Percentiles rank a stretch among this genome's conserved stretches.
phyloP scores from a whole-genome alignment of 2,113 vertebrate genomes.

The Triplophysa siluroides region DNA sequence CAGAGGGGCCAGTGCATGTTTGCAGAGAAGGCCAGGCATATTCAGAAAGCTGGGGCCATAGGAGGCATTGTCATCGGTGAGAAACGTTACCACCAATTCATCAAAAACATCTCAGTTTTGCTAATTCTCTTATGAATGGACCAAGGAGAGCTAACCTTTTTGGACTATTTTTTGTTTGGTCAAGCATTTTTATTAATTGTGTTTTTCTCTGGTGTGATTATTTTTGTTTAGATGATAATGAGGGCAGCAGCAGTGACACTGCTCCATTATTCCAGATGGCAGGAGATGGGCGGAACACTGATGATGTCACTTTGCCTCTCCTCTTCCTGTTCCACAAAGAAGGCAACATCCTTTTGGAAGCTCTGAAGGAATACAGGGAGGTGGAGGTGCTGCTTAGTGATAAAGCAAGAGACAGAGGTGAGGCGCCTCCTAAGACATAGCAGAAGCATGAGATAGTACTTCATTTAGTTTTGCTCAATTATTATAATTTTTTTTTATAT shows the following conservation, averaged over 20 bases:
- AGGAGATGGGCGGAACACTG: slow-evolving; percentile 91
- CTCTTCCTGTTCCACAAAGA: slow-evolving; percentile 98
- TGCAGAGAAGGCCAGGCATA: slow-evolving; percentile 94
- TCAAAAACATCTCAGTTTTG: no score
- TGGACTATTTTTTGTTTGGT: not conserved
- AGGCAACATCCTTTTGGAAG: slow-evolving; percentile 91
- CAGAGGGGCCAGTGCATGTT: slow-evolving; percentile 99
- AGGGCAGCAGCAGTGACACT: slow-evolving; percentile 98
- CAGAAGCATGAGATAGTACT: not conserved
- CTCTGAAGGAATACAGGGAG: slow-evolving; percentile 86
- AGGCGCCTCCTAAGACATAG: slow-evolving; percentile 40
- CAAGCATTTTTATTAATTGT: not conserved
- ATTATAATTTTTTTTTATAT: not conserved
- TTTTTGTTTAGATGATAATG: slow-evolving; percentile 88
- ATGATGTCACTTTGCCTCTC: slow-evolving; percentile 90
- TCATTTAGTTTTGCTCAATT: not conserved
- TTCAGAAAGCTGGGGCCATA: slow-evolving; percentile 93
- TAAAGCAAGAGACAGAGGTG: slow-evolving; percentile 95
- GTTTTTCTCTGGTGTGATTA: not conserved
- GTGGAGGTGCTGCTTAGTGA: slow-evolving; percentile 97
- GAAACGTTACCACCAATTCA: slow-evolving; percentile 31
- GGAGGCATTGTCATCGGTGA: slow-evolving; percentile 97
- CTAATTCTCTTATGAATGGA: no score
- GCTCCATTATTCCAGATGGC: slow-evolving; percentile 99
- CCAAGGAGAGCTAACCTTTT: no score